Evolutionary conservation across 2,113 vertebrate species (phyloP), one percentile per base, ranked within the genome.

Genomic region (Tonatia bakeri): DNA sequence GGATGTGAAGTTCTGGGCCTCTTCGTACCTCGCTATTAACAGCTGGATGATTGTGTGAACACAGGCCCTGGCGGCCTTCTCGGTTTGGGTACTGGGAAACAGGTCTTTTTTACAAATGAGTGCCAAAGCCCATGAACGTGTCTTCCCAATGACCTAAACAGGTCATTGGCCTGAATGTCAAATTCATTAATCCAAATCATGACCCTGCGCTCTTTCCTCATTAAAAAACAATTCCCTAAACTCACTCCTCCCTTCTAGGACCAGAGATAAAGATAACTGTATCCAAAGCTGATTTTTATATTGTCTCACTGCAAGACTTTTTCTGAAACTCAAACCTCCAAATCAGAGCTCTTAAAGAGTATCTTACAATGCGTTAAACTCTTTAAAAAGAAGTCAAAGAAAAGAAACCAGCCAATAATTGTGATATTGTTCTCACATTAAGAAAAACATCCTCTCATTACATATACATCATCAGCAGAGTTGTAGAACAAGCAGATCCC

Each of bases 181-280:
- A 97, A 97, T 96, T 97, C 94, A 98, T 97, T 93, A 80, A 93
- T 95, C 65, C 82, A 95, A 95, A 85, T 47, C 31, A 92, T 95
- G 81, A 95, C 56, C 77, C n/a, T 0, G 95, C 43, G 89, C 61
- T 96, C 89, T 87, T 94, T 92, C 67, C 61, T 84, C 50, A 93
- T 86, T 92, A 77, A 64, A 91, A 89, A 52, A 92, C 73, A 12
- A n/a, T 9, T 82, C 19, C 38, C 43, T 96, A 91, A 85, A 93
- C 77, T 90, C 91, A 88, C 45, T 76, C 15, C 43, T 91, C 47
- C 28, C 50, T 84, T 85, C 56, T 70, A 81, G 45, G 11, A 84
- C 43, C 36, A 94, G 82, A 97, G 72, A 94, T 40, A 90, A 80
- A 91, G 73, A 67, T 54, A 92, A 38, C 26, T 83, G 5, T 22